Evolutionary conservation across 2,888 invertebrate species (phyloP).

Genomic region (Bursaphelenchus okinawaensis): DNA sequence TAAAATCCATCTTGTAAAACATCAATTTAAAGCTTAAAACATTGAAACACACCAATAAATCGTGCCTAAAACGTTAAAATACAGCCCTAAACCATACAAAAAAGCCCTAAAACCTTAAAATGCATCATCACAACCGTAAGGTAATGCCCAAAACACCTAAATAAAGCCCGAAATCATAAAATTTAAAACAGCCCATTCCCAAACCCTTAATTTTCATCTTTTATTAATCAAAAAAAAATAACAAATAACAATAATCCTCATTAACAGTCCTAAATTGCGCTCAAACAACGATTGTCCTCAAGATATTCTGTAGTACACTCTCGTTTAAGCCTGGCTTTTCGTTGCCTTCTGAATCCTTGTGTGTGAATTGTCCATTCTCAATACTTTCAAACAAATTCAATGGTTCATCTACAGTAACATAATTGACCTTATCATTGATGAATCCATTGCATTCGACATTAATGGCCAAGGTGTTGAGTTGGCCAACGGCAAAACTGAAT

Average conservation of each 20-base stretch:
- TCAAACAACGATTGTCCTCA: not conserved
- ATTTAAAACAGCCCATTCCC: too few species aligned
- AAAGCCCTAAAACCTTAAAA: too few species aligned
- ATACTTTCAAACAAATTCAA: not conserved
- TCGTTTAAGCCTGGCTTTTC: not conserved
- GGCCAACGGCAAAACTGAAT: conserved; percentile 82
- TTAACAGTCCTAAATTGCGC: not conserved
- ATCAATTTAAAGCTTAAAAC: too few species aligned
- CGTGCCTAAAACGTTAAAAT: too few species aligned
- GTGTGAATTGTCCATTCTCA: not conserved
- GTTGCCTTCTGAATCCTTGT: not conserved
- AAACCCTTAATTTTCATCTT: too few species aligned
- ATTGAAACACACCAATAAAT: too few species aligned
- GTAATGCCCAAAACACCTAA: not conserved
- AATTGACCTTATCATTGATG: conserved; percentile 13
- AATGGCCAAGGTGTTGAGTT: conserved; percentile 72
- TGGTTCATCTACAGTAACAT: not conserved
- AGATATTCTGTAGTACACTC: not conserved
- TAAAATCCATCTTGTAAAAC: too few species aligned
- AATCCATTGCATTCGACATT: conserved; percentile 48
- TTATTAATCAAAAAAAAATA: not conserved
- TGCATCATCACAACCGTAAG: too few species aligned
- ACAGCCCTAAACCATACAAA: not conserved
- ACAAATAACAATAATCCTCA: not conserved
- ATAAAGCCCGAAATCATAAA: not conserved